These are phyloP conservation scores for Cephus pygmeus DNA, from an alignment of 2,888 invertebrate genomes.

Conservation along the genomic window DNA sequence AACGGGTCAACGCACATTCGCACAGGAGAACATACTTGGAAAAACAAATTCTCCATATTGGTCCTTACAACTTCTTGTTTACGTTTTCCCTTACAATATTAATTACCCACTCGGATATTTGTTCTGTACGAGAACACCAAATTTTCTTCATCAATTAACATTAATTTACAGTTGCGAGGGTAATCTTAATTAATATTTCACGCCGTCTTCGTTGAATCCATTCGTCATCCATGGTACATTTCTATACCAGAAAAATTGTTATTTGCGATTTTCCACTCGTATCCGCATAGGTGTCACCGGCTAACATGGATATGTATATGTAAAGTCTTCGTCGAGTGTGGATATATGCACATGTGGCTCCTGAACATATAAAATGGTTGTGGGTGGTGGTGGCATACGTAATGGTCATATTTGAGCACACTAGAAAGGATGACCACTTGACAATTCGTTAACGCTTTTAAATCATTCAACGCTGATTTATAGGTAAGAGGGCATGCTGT, in stretches of 20 bases:
- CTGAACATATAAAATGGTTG: background rate
- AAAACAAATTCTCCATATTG: background rate
- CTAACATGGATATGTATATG: background rate
- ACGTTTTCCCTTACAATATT: background rate
- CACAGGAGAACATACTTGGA: background rate
- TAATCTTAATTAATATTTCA: background rate
- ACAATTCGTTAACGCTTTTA: background rate
- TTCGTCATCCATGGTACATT: background rate
- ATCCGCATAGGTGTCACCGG: background rate
- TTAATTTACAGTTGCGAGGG: background rate
- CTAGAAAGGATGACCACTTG: background rate
- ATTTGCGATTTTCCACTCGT: background rate
- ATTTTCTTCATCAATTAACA: background rate
- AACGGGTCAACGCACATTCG: background rate
- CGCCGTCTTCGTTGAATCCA: background rate
- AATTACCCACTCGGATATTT: background rate
- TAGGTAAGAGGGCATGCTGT: slow-evolving; percentile 35
- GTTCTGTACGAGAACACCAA: background rate
- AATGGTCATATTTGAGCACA: too few relatives aligned
- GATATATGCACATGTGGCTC: background rate
- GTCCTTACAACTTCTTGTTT: background rate
- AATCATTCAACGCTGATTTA: background rate
- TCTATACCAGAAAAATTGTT: background rate
- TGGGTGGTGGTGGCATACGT: background rate
- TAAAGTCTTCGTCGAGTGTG: background rate